phyloP scores from a whole-genome alignment of 1,140 invertebrate genomes.

The Chionoecetes opilio region DNA sequence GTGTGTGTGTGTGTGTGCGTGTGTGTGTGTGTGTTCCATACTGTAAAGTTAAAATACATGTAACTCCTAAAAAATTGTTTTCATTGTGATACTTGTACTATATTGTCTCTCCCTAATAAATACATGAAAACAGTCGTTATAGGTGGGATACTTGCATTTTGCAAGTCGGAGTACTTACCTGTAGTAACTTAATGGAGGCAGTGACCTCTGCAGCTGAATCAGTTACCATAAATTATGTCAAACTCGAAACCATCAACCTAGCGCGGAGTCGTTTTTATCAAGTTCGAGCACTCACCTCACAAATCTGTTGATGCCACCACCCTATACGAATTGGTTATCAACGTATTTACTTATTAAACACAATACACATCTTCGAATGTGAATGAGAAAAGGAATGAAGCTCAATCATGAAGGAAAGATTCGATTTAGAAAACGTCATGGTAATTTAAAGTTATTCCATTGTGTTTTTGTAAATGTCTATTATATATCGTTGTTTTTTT shows the following conservation, averaged over 20 bases:
- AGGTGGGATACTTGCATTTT: too few relatives aligned
- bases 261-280: constrained; percentile 7
- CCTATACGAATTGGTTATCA: background rate
- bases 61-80: too few relatives aligned
- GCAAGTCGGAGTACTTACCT: too few relatives aligned
- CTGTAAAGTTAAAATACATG: too few relatives aligned
- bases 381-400: background rate
- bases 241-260: background rate
- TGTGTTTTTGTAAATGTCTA: too few relatives aligned
- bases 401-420: background rate
- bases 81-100: too few relatives aligned
- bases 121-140: too few relatives aligned
- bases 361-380: background rate
- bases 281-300: background rate
- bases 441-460: too few relatives aligned
- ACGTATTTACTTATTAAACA: background rate
- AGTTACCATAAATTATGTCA: background rate
- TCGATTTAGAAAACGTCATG: background rate
- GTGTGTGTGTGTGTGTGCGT: too few relatives aligned
- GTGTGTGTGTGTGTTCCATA: too few relatives aligned
- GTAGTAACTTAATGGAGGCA: background rate
- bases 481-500: too few relatives aligned
- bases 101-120: too few relatives aligned
- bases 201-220: background rate
- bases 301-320: background rate